Evolutionary conservation across 2,113 vertebrate genomes (phyloP), one percentile per base, ranked within the genome.

Genomic region (Mellivora capensis): DNA sequence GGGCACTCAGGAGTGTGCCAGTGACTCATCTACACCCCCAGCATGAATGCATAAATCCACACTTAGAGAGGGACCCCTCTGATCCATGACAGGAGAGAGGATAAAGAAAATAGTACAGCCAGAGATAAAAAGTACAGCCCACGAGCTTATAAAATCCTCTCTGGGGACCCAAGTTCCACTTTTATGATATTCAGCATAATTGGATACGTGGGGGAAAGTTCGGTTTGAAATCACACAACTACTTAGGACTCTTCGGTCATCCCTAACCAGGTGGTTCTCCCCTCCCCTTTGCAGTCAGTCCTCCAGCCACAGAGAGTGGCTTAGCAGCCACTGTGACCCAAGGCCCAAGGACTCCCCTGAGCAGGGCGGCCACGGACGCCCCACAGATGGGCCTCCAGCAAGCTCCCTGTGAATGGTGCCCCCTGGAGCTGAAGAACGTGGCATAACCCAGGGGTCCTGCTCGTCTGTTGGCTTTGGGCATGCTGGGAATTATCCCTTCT

Each of bases 101-200:
- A 71, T 34, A 81, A 89, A 84, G 84, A 69, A 96, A 89, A 59
- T 13, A 42, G 86, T 86, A 76, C 34, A 71, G 85, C 47, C 18
- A 2, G 49, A 47, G 83, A 14, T 71, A 49, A 87, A 29, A 79
- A 49, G 67, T 47, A n/a, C 47, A 64, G 69, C 67, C 71, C 47
- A 18, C 14, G 67, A 93, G 79, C 67, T 82, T 71, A 74, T 59
- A 47, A 82, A 95, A 91, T 95, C 89, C 90, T 93, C 85, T 95
- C 89, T 23, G 18, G 76, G 89, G 52, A 31, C 77, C 90, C 42
- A 17, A 11, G 81, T 96, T 71, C 87, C 81, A 76, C 62, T n/a
- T 44, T 88, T 37, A 59, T 52, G 81, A 80, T 71, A n/a, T n/a
- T 87, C 74, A 49, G 34, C 29, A 7, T 80, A 61, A 93, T 74